phyloP scores from a whole-genome alignment of 2,797 vertebrate species.

The Tympanoctomys barrerae region DNA sequence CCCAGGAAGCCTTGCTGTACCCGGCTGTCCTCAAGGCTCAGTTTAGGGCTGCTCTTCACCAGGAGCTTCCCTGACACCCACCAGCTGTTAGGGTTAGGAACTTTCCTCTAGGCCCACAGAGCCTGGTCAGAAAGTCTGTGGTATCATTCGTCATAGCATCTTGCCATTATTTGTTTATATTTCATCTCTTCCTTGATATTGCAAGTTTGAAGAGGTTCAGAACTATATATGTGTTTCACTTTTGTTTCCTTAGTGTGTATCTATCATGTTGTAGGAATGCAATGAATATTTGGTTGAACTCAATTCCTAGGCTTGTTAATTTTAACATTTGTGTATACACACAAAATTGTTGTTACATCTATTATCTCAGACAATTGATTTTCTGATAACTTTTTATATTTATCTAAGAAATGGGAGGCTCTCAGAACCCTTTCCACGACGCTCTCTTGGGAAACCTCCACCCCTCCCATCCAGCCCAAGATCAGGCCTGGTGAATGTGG shows the following conservation, averaged over 20 bases:
- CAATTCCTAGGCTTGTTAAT: constrained; percentile 6
- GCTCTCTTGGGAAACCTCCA: too few species aligned
- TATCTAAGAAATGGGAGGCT: neutral
- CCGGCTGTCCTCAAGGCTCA: neutral
- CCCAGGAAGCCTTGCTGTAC: neutral
- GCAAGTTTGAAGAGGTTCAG: neutral
- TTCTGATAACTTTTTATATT: constrained; percentile 32
- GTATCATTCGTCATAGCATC: neutral
- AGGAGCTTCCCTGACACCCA: neutral
- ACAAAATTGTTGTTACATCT: neutral
- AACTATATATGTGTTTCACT: neutral
- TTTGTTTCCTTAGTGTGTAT: neutral
- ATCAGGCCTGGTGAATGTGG: too few species aligned
- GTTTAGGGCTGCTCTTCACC: neutral
- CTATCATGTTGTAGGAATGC: neutral
- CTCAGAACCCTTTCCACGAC: too few species aligned
- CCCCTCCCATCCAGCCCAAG: too few species aligned
- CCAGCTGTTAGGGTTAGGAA: neutral
- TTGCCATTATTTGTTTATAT: neutral
- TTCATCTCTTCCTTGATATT: neutral
- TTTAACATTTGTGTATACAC: constrained; percentile 18
- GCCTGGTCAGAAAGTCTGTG: neutral
- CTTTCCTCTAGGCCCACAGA: neutral
- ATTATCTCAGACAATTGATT: constrained; percentile 23
- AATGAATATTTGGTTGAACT: constrained; percentile 46